Base-by-base conservation (phyloP, 2,888 invertebrate species). In the Ennomos erosarius region DNA sequence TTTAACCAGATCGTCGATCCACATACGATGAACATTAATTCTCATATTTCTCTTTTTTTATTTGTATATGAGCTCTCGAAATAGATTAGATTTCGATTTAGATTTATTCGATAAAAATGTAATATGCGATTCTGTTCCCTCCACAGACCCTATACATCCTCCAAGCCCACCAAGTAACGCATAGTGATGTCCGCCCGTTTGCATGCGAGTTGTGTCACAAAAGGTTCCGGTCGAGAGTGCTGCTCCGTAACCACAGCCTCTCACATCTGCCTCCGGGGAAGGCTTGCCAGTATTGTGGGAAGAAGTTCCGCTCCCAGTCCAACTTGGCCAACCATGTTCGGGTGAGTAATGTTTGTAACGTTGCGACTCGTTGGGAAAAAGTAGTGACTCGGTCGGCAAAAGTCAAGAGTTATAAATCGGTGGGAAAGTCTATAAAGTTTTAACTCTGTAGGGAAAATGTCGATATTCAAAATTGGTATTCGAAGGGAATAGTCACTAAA, bases 251-350 rank as follows among this genome's bases (percentile, higher is more conserved):
- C 5, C 66, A 66, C 57, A 34, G 34, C 0, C 12, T 43, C 0
- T 33, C 40, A 0, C 67, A 67, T 49, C 38, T 40, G 13, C 62
- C 67, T 11, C 55, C 64, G 6, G 42, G 48, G 26, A 52, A 62
- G 9, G 54, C 48, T 10, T 67, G 67, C 16, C 9, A 37, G 1
- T 37, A 42, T 0, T 67, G 67, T 46, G 64, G 64, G 26, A 64
- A 64, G 56, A 67, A 62, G 16, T 67, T 67, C 35, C 51, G 46
- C 10, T 56, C 62, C 8, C 50, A 58, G 1, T 55, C 62, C 46
- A 67, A 64, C 47, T 43, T 66, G 40, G 37, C 48, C 13, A 66
- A 62, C 51, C 66, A 66, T 11, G 62, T 64, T 57, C 45, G 61
- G 52, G 66, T 66, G 16, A 38, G 44, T 39, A 12, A 11, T 6